A percentile compares a stretch with the other conserved stretches of the same genome.
Evolutionary conservation across 2,797 vertebrate genomes (phyloP).

Genomic region (Cuniculus paca): DNA sequence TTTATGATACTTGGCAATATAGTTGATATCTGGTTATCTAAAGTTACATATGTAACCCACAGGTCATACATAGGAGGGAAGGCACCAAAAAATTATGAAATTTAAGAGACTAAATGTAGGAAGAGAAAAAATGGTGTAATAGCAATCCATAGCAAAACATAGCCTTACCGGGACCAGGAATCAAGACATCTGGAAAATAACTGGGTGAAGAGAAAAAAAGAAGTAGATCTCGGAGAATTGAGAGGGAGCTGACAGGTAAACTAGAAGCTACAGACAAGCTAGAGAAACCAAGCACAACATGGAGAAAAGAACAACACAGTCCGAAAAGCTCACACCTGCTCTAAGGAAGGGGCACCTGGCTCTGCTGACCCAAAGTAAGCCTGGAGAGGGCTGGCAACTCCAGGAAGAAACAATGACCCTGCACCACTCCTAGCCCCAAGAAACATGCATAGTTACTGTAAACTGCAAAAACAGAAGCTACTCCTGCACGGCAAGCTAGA

Average conservation of each 20-base stretch:
- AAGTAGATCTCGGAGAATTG: not conserved
- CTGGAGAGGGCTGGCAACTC: no score
- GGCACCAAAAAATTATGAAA: conserved; percentile 13
- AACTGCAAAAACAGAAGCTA: no score
- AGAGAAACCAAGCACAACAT: no score
- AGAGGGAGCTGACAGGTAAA: not conserved
- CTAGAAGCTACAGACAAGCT: not conserved
- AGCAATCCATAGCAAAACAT: not conserved
- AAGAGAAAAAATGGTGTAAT: not conserved
- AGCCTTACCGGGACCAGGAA: no score
- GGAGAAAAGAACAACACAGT: no score
- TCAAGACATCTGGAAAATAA: not conserved
- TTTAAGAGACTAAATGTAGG: not conserved
- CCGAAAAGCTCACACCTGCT: no score
- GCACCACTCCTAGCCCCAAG: no score
- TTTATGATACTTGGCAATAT: not conserved
- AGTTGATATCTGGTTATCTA: conserved; percentile 8
- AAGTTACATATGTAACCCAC: not conserved
- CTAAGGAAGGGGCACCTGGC: no score
- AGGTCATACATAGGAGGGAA: not conserved
- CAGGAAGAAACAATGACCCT: no score
- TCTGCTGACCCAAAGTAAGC: no score
- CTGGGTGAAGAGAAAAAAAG: not conserved
- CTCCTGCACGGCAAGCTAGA: no score
- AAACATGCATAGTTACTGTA: no score